Evolutionary conservation across 2,888 invertebrate genomes (phyloP).

Genomic region (Lasioglossum morio): DNA sequence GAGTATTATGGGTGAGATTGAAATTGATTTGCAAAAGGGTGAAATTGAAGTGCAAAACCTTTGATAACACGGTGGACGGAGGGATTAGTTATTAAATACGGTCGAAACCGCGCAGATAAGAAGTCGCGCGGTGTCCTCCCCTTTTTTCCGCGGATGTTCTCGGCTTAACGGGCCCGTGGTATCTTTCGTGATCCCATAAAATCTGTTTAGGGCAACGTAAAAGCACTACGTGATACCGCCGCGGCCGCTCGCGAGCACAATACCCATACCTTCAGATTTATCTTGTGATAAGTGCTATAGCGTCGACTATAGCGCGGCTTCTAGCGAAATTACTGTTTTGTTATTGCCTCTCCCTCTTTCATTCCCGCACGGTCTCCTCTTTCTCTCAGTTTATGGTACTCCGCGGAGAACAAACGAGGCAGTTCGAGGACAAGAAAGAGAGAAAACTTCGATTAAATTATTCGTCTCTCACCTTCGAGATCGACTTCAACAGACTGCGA

Average conservation of each 20-base stretch:
- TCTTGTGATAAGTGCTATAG: conserved; percentile 45
- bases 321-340: conserved; percentile 11
- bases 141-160: not conserved
- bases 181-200: conserved; percentile 60
- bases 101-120: conserved; percentile 32
- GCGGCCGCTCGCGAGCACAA: conserved; percentile 32
- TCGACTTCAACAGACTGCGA: not conserved
- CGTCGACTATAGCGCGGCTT: conserved; percentile 10
- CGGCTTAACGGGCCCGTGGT: not conserved
- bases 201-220: conserved; percentile 70
- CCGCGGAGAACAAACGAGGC: not conserved
- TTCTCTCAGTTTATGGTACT: not conserved
- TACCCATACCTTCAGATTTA: conserved; percentile 55
- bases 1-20: too few relatives aligned
- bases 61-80: not conserved
- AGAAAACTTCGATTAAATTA: conserved; percentile 23
- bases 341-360: not conserved
- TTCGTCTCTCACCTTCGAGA: conserved; percentile 26
- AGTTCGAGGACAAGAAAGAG: not conserved
- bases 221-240: conserved; percentile 50
- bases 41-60: too few relatives aligned
- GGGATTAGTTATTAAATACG: conserved; percentile 57
- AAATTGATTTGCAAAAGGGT: too few relatives aligned
- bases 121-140: not conserved
- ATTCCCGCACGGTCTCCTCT: not conserved